A percentile compares a stretch with the other conserved stretches of the same genome.
Conservation (phyloP, 2,797 vertebrate species). For the Pterois miles region DNA sequence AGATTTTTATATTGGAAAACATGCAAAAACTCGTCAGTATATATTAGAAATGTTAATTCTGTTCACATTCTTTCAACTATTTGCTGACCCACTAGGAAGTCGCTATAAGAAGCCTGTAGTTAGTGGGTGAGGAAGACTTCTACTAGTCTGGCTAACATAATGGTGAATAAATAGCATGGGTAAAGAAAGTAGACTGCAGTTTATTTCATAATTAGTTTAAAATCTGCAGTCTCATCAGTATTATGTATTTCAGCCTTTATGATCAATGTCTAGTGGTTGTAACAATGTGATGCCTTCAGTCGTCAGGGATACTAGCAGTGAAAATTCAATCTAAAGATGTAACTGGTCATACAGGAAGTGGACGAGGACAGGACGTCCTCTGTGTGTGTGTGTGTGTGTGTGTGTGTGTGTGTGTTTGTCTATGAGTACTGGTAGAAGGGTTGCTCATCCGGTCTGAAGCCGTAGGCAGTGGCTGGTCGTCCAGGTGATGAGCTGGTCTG, state of each 20-base stretch:
- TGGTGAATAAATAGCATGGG: background rate
- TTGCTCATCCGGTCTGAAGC: conserved; percentile 92
- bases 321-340: background rate
- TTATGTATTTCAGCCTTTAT: background rate
- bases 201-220: background rate
- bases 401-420: background rate
- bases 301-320: background rate
- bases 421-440: conserved; percentile 85
- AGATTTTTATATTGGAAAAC: conserved; percentile 9
- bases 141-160: background rate
- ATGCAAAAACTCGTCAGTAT: conserved; percentile 11
- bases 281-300: background rate
- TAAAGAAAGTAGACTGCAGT: background rate
- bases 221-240: background rate
- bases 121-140: conserved; percentile 18
- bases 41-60: background rate
- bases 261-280: background rate
- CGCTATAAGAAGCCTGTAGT: background rate
- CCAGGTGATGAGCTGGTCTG: conserved; percentile 81
- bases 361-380: background rate
- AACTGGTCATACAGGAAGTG: conserved; percentile 7
- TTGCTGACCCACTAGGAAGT: background rate
- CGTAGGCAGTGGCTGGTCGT: conserved; percentile 91
- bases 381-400: background rate
- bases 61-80: background rate